Conservation (phyloP, 2,888 invertebrate genomes). For the Petrophora chlorosata region DNA sequence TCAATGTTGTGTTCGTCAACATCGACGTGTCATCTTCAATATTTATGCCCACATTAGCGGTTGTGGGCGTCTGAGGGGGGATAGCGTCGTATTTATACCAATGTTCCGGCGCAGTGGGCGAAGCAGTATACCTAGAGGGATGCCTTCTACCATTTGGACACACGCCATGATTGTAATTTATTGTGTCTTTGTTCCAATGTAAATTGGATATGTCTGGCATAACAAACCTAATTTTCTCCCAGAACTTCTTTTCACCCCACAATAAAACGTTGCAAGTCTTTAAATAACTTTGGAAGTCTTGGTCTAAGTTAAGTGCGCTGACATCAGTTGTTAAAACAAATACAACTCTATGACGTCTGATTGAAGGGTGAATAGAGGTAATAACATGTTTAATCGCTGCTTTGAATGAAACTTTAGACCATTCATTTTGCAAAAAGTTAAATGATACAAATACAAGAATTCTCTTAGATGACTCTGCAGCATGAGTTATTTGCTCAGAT, state of each 20-base stretch:
- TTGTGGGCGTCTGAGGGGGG: constrained; percentile 81
- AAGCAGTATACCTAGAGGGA: constrained; percentile 87
- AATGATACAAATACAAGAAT: constrained; percentile 92
- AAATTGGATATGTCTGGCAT: constrained; percentile 90
- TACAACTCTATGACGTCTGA: constrained; percentile 84
- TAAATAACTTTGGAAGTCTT: constrained; percentile 88
- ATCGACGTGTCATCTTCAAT: constrained; percentile 85
- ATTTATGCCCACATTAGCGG: constrained; percentile 77
- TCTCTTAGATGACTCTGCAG: constrained; percentile 86
- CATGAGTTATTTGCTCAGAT: constrained; percentile 85
- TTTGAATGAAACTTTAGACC: constrained; percentile 92
- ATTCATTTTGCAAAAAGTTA: constrained; percentile 91
- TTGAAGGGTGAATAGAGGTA: constrained; percentile 86
- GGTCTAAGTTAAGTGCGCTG: constrained; percentile 88
- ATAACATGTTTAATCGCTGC: constrained; percentile 90
- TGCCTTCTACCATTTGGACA: constrained; percentile 84
- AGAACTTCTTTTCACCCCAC: constrained; percentile 94
- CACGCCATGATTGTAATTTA: constrained; percentile 80
- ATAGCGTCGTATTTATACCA: constrained; percentile 88
- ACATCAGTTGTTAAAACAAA: constrained; percentile 85
- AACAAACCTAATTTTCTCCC: constrained; percentile 93
- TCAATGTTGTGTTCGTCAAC: constrained; percentile 85
- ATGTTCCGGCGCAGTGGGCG: constrained; percentile 88
- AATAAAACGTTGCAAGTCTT: constrained; percentile 88
- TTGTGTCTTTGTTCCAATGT: constrained; percentile 84